Percentiles rank a stretch among this genome's conserved stretches.
These are phyloP conservation scores for Chromobotia macracanthus DNA, from an alignment of 2,797 vertebrate genomes.

Conservation along the genomic window DNA sequence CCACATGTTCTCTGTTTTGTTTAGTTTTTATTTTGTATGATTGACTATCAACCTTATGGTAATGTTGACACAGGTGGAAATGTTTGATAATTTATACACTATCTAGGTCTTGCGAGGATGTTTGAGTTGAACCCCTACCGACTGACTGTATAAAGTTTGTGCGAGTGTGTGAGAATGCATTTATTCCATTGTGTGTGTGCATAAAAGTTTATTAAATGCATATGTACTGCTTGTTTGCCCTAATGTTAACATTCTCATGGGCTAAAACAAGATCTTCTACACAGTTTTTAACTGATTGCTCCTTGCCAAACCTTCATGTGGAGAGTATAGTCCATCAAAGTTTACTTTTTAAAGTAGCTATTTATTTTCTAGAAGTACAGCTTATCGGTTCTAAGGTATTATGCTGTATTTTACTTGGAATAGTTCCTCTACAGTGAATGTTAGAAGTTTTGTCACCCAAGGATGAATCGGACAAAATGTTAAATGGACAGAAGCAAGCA, in stretches of 20 bases:
- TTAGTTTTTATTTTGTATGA: neutral
- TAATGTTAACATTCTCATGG: slow-evolving; percentile 25
- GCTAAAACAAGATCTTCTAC: neutral
- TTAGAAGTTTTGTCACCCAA: slow-evolving; percentile 1
- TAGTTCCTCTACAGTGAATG: slow-evolving; percentile 10
- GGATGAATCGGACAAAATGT: neutral
- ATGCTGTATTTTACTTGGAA: slow-evolving; percentile 26
- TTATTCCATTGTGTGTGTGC: neutral
- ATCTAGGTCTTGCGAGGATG: neutral
- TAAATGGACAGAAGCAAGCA: neutral
- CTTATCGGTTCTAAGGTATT: slow-evolving; percentile 13
- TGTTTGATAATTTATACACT: neutral
- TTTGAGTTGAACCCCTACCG: neutral
- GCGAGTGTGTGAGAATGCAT: neutral
- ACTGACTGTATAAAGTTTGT: slow-evolving; percentile 12
- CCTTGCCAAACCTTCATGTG: slow-evolving; percentile 7
- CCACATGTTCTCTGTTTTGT: slow-evolving; percentile 43
- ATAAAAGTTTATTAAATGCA: slow-evolving; percentile 8
- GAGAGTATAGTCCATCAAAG: slow-evolving; percentile 17
- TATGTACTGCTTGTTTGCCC: slow-evolving; percentile 30
- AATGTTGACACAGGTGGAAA: neutral
- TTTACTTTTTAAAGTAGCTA: slow-evolving; percentile 32
- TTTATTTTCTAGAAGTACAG: slow-evolving; percentile 40
- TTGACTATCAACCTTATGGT: neutral
- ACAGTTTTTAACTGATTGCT: neutral